Evolutionary conservation across 2,797 vertebrate genomes (phyloP).

Genomic region (Masticophis lateralis): DNA sequence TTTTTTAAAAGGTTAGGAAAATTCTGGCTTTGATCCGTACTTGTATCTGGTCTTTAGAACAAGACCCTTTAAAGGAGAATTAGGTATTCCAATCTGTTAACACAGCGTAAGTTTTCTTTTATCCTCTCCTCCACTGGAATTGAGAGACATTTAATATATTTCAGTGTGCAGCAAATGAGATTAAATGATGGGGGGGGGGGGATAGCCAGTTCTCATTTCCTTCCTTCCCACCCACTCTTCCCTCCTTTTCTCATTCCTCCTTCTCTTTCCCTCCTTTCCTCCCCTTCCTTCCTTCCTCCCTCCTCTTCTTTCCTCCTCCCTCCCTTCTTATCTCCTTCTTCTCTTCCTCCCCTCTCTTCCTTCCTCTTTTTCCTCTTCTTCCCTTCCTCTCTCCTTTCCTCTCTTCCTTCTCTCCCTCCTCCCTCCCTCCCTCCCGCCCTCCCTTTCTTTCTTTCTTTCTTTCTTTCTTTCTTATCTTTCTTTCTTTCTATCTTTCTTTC

Average conservation of each 20-base stretch:
- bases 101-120: constrained; percentile 56
- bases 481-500: fast-evolving
- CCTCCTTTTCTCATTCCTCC: neutral
- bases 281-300: no score
- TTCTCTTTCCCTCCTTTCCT: no score
- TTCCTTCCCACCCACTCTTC: neutral
- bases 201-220: neutral
- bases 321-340: no score
- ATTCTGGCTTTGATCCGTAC: constrained; percentile 65
- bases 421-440: fast-evolving
- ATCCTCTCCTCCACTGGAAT: constrained; percentile 60
- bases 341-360: no score
- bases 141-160: constrained; percentile 54
- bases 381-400: no score
- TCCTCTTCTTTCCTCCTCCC: no score
- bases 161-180: constrained; percentile 56
- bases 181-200: neutral
- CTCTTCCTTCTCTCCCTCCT: no score
- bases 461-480: fast-evolving
- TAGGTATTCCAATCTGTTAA: constrained; percentile 66
- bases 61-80: constrained; percentile 67
- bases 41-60: constrained; percentile 68
- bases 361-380: no score
- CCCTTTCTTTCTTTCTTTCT: no score
- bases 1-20: constrained; percentile 54